A percentile compares a stretch with the other conserved stretches of the same genome.
These are phyloP conservation scores for Oophaga pumilio DNA, from an alignment of 2,113 vertebrate species.

Conservation along the genomic window DNA sequence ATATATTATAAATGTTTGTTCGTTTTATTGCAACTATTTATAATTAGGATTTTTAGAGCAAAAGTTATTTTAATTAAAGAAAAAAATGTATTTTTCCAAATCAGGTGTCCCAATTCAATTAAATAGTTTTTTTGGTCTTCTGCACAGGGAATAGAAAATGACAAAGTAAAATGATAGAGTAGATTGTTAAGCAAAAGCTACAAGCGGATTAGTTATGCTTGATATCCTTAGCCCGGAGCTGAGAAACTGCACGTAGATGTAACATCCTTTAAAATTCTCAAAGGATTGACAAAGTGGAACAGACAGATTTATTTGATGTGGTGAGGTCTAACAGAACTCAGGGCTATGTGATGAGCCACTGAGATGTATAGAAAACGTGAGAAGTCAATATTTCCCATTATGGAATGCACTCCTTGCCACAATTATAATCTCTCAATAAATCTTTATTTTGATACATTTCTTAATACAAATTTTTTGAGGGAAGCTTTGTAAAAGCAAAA, in stretches of 20 bases:
- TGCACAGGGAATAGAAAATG: conserved; percentile 19
- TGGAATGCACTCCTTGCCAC: neutral
- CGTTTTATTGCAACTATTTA: conserved; percentile 1
- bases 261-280: conserved; percentile 48
- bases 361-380: neutral
- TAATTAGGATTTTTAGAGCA: conserved; percentile 1
- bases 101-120: conserved; percentile 12
- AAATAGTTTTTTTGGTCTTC: neutral
- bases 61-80: conserved; percentile 2
- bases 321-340: conserved; percentile 34
- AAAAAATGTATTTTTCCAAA: neutral
- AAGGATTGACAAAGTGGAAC: conserved; percentile 54
- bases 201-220: conserved; percentile 50
- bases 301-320: conserved; percentile 52
- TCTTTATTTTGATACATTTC: neutral
- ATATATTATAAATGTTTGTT: neutral
- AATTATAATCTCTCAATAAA: neutral
- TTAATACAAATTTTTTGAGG: neutral
- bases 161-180: conserved; percentile 44
- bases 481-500: neutral
- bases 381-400: neutral
- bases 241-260: conserved; percentile 39
- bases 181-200: conserved; percentile 48
- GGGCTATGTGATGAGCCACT: conserved; percentile 28
- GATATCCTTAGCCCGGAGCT: conserved; percentile 44